Evolutionary conservation across 2,797 vertebrate species (phyloP).

Genomic region (Enteromius afrohamiltoni): DNA sequence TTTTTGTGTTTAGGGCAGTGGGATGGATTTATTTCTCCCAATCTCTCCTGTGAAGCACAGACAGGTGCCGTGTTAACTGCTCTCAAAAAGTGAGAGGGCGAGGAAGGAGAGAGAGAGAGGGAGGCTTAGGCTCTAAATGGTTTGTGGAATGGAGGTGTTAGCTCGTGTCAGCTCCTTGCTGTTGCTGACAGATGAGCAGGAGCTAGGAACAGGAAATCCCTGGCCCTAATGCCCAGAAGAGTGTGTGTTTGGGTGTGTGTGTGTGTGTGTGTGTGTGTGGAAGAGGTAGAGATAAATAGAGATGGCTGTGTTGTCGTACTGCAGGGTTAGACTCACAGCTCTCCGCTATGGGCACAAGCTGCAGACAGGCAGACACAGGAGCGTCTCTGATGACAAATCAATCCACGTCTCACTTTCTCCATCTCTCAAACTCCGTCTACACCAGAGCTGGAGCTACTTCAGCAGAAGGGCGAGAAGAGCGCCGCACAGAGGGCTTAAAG

Average conservation of each 20-base stretch:
- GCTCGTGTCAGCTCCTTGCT: slow-evolving; percentile 70
- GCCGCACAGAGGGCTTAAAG: slow-evolving; percentile 17
- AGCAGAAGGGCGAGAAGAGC: slow-evolving; percentile 3
- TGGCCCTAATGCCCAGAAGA: slow-evolving; percentile 51
- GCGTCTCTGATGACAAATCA: slow-evolving; percentile 66
- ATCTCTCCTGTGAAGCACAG: slow-evolving; percentile 64
- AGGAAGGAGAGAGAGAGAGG: slow-evolving; percentile 19
- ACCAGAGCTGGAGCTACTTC: slow-evolving; percentile 37
- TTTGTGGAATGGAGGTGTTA: slow-evolving; percentile 73
- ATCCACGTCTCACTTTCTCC: slow-evolving; percentile 61
- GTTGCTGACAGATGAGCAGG: slow-evolving; percentile 70
- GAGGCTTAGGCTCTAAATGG: slow-evolving; percentile 78
- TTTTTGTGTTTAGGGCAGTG: slow-evolving; percentile 21
- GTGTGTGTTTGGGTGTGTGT: slow-evolving; percentile 32
- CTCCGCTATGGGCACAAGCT: slow-evolving; percentile 50
- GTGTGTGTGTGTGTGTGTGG: slow-evolving; percentile 46
- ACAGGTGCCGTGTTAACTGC: slow-evolving; percentile 69
- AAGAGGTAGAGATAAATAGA: slow-evolving; percentile 48
- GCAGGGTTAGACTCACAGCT: slow-evolving; percentile 50
- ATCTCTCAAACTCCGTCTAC: slow-evolving; percentile 36
- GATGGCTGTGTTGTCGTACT: slow-evolving; percentile 52
- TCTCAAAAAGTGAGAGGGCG: slow-evolving; percentile 30
- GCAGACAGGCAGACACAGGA: slow-evolving; percentile 60
- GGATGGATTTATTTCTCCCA: slow-evolving; percentile 72
- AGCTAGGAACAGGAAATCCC: slow-evolving; percentile 63